Evolutionary conservation across 2,888 invertebrate species (phyloP), one percentile per base, ranked within the genome.

Genomic region (Meteorus colon): DNA sequence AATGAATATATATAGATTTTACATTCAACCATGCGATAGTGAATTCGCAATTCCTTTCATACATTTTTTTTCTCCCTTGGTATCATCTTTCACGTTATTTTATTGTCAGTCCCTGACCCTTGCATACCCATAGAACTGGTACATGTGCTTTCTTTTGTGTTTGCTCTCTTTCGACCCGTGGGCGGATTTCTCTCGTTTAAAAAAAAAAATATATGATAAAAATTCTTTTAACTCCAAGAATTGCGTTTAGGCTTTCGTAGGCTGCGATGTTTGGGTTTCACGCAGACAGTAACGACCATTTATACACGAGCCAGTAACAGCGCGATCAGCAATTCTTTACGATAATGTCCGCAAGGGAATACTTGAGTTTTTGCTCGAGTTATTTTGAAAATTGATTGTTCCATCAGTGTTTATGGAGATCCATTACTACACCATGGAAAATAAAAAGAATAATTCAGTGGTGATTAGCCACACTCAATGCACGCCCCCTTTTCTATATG

Each of bases 291-390:
- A 55, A 55, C 55, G 19, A 55, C 55, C 55, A 55, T 19, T n/a
- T 19, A 19, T 48, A 48, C 48, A 48, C 48, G 41, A 65, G 65
- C 41, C 37, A n/a, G 34, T 19, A 16, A 34, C 31, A 19, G 65
- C 65, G 34, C 59, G 69, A 51, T 70, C 69, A 70, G 69, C 69
- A 14, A 70, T 70, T 70, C 59, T 70, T 70, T 70, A 70, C 51
- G 69, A 70, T 70, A 70, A 70, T 70, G 41, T 70, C 55, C 69
- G 19, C 69, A 24, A 55, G 69, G 69, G 69, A 55, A 48, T 70
- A 34, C 69, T 70, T 59, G 65, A 37, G 37, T 37, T 65, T 65
- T 65, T 65, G 65, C 65, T 65, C 8, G 19, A 65, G 41, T 65
- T 41, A 65, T 65, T 65, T 37, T 31, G 37, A n/a, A 37, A 65